These are phyloP conservation scores for Hydraecia micacea DNA, from an alignment of 2,888 invertebrate genomes.

Conservation along the genomic window DNA sequence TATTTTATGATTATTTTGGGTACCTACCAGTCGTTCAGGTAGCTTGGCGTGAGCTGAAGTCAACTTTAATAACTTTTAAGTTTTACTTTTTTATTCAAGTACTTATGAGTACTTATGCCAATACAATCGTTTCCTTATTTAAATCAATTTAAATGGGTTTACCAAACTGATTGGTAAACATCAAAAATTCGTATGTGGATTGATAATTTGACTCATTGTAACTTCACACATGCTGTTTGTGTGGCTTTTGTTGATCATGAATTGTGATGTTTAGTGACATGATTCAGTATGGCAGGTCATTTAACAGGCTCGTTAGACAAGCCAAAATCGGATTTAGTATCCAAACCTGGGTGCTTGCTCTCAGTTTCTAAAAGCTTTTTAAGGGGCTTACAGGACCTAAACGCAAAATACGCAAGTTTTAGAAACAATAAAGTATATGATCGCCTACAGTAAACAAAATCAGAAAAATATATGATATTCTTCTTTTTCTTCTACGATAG, in stretches of 20 bases:
- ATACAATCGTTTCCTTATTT: too few species aligned
- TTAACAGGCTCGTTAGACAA: constrained; percentile 24
- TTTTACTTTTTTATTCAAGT: too few species aligned
- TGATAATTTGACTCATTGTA: constrained; percentile 15
- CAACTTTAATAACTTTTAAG: too few species aligned
- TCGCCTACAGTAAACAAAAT: too few species aligned
- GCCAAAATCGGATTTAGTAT: not conserved
- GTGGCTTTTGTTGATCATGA: constrained; percentile 13
- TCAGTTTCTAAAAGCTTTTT: not conserved
- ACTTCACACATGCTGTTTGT: not conserved
- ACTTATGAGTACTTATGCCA: too few species aligned
- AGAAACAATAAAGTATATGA: too few species aligned
- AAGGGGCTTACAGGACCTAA: too few species aligned
- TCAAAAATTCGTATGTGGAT: not conserved
- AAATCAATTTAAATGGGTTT: not conserved
- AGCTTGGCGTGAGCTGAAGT: not conserved
- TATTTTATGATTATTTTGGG: not conserved
- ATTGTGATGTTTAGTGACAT: constrained; percentile 27
- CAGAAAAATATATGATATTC: too few species aligned
- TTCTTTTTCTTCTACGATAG: too few species aligned
- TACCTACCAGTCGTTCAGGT: not conserved
- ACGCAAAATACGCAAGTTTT: too few species aligned
- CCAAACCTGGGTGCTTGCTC: not conserved
- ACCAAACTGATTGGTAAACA: not conserved
- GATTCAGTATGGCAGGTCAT: constrained; percentile 13